Evolutionary conservation across 2,888 invertebrate genomes (phyloP), one percentile per base, ranked within the genome.

Genomic region (Drosophila mimica): DNA sequence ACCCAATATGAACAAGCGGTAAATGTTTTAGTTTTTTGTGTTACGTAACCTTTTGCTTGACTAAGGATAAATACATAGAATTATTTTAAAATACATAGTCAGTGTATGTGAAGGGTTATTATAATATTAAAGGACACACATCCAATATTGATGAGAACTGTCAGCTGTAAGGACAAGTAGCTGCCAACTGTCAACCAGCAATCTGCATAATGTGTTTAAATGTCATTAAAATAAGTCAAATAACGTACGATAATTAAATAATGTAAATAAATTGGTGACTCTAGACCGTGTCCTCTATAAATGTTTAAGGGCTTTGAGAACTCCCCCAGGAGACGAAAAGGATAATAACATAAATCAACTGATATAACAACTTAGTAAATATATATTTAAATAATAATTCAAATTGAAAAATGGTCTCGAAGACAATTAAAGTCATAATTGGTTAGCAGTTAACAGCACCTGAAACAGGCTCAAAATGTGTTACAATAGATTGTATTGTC

Each of bases 141-240:
- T 63, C n/a, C 15, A 63, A 48, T 64, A 64, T 71, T 70, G 20
- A 71, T 70, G 52, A 34, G 11, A 20, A 20, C 5, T 34, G 40
- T 8, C 33, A 34, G 25, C 15, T 25, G 34, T 46, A 36, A 20
- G 17, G 0, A 31, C 17, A 13, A 15, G 8, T n/a, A 11, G 33
- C 33, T 33, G 33, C 20, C 33, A 36, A 3, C n/a, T 15, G 8
- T 38, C 20, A 48, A 33, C 34, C 33, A 36, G 34, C 57, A 57
- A 34, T 56, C 15, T 48, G 25, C 31, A 64, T 64, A 56, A 64
- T 56, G 25, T 30, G 36, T 38, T 56, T 30, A 33, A 17, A 33
- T 33, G 38, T 13, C 48, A 31, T 15, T 64, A n/a, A n/a, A 57
- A 46, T 25, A 4, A 25, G 7, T 46, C 25, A 25, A 46, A 8